Base-by-base conservation (phyloP, 2,888 invertebrate species). In the Cepaea hortensis region DNA sequence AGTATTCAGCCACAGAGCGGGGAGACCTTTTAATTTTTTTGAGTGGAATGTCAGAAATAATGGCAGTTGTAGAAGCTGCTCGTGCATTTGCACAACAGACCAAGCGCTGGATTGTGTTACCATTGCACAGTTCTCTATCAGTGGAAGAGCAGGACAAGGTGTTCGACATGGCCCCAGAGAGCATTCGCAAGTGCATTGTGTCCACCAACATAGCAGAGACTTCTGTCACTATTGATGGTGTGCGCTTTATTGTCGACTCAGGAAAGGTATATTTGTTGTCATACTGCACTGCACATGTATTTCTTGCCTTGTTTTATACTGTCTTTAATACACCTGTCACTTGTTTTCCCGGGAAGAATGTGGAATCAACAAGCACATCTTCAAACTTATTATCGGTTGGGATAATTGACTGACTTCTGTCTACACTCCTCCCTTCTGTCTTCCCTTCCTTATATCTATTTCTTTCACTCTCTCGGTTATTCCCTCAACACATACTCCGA, bases 181-280 rank as follows among this genome's bases (percentile, higher is more conserved):
- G 98, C 6, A 96, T 98, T 3, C 96, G 99, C 85, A 99, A 99
- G 94, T 99, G 99, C 94, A 98, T 99, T 88, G 96, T 99, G 0
- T 98, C 98, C 0, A 99, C 99, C 0, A 99, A 99, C 93, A 99
- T 99, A 87, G 99, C 99, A 0, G 99, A 99, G 95, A 99, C 99
- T 0, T 99, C 99, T 0, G 97, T 99, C 5, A 99, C 99, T 0
- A 99, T 99, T 85, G 99, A 99, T 94, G 99, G 99, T 0, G 97
- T 99, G 85, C 96, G 99, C 92, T 99, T 99, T 95, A 99, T 99
- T 0, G 96, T 97, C 0, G 99, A 99, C 94, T 98, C 98, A 3
- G 99, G 99, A 61, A 98, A 98, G 96, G 98, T 97, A 89, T 13
- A n/a, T 68, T 9, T 68, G 18, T 18, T 18, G 5, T 20, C n/a